These are phyloP conservation scores for Pristionchus pacificus DNA, from an alignment of 1,140 invertebrate species.

Conservation along the genomic window DNA sequence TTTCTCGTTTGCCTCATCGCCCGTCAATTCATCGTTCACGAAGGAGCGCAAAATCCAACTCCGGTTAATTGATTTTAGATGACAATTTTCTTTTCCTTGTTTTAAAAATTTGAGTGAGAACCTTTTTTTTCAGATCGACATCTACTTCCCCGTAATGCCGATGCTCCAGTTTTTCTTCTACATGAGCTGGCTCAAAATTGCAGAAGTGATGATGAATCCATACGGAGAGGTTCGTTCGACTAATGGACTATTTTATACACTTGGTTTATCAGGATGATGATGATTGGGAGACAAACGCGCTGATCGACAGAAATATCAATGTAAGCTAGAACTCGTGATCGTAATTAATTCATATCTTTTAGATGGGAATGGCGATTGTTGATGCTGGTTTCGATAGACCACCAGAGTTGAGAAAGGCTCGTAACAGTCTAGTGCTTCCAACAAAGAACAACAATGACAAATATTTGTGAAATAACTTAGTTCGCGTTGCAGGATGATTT, in stretches of 20 bases:
- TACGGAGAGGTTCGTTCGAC: no score
- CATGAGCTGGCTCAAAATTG: conserved; percentile 81
- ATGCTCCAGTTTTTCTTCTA: conserved; percentile 84
- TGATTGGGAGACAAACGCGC: conserved; percentile 41
- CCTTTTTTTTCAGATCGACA: conserved; percentile 64
- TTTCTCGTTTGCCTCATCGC: conserved; percentile 49
- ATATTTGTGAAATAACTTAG: not conserved
- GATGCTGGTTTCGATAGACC: conserved; percentile 27
- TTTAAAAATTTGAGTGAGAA: no score
- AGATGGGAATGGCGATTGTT: conserved; percentile 33
- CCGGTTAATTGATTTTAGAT: conserved; percentile 9
- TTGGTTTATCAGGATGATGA: conserved; percentile 77
- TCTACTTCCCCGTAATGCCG: conserved; percentile 83
- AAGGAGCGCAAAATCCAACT: conserved; percentile 6
- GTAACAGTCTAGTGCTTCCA: no score
- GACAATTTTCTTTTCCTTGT: no score
- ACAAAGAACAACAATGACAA: not conserved
- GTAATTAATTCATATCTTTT: conserved; percentile 12
- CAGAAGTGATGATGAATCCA: conserved; percentile 79
- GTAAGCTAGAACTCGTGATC: conserved; percentile 13
- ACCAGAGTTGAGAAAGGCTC: conserved; percentile 26
- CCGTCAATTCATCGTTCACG: conserved; percentile 41
- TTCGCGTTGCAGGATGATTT: conserved; percentile 30
- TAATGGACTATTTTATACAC: no score
- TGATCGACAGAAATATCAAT: conserved; percentile 35